phyloP scores from a whole-genome alignment of 92 coral and sea anemone species.

The Anthopleura xanthogrammica region DNA sequence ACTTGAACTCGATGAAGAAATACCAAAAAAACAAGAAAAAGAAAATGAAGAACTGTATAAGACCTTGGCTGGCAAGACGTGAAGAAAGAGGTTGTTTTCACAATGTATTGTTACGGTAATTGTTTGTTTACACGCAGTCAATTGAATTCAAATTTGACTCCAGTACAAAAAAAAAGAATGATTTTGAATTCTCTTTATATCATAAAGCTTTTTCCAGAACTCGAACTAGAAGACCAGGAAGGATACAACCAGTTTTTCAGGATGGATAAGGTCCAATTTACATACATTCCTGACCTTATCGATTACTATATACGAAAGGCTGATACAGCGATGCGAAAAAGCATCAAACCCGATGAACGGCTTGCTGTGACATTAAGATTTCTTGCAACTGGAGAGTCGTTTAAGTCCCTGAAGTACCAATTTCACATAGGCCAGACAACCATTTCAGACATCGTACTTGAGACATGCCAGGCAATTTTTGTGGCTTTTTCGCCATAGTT shows the following conservation, averaged over 20 bases:
- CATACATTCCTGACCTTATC: background rate
- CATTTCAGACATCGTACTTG: constrained; percentile 20
- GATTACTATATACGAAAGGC: constrained; percentile 8
- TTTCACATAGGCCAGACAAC: constrained; percentile 24
- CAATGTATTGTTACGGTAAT: too few relatives aligned
- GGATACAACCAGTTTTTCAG: background rate
- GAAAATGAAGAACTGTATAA: too few relatives aligned
- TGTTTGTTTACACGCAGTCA: too few relatives aligned
- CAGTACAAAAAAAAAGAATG: too few relatives aligned
- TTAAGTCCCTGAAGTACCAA: constrained; percentile 24
- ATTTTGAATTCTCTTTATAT: too few relatives aligned
- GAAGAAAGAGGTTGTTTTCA: too few relatives aligned
- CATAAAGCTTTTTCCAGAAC: background rate
- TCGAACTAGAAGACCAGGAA: background rate
- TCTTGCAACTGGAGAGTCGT: constrained; percentile 42
- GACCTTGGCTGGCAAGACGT: too few relatives aligned
- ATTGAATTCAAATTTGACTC: too few relatives aligned
- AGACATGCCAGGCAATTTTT: background rate
- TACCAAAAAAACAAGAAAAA: too few relatives aligned
- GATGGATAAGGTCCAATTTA: constrained; percentile 3
- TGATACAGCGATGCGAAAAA: constrained; percentile 15
- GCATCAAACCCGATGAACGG: constrained; percentile 32
- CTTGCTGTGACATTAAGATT: constrained; percentile 38
- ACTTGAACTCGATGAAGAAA: too few relatives aligned
- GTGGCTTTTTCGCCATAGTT: too few relatives aligned